phyloP scores from a whole-genome alignment of 2,888 invertebrate species.

The Iselma pallidipennis region DNA sequence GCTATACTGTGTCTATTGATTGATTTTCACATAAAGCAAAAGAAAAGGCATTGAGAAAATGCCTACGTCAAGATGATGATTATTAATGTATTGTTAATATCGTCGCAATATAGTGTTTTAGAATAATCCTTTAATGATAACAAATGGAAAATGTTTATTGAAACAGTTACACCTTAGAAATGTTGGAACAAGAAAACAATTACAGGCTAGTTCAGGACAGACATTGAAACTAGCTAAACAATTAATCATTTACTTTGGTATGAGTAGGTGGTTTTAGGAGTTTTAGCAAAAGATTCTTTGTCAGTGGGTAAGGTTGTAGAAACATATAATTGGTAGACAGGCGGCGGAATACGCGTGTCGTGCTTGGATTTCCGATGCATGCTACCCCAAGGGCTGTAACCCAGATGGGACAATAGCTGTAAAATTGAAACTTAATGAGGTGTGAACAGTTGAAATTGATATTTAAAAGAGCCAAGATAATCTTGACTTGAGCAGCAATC shows the following conservation, averaged over 20 bases:
- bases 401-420: constrained; percentile 59
- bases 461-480: constrained; percentile 59
- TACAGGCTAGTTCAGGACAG: constrained; percentile 22
- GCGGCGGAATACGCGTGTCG: constrained; percentile 44
- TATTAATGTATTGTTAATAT: constrained; percentile 10
- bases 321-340: constrained; percentile 42
- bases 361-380: constrained; percentile 54
- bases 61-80: background rate
- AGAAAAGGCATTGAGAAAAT: background rate
- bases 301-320: constrained; percentile 17
- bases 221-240: constrained; percentile 23
- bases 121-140: constrained; percentile 22
- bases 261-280: constrained; percentile 6
- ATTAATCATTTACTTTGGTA: constrained; percentile 21
- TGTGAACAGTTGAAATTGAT: constrained; percentile 59
- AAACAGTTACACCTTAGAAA: constrained; percentile 27
- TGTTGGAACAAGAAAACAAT: constrained; percentile 27
- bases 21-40: background rate
- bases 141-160: constrained; percentile 28
- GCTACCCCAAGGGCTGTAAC: constrained; percentile 53
- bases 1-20: background rate
- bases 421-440: constrained; percentile 60
- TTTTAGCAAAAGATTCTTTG: constrained; percentile 23
- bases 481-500: constrained; percentile 56
- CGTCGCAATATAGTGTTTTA: constrained; percentile 3